Evolutionary conservation across 1,140 invertebrate species (phyloP), one percentile per base, ranked within the genome.

Genomic region (Tetraneura akinire): DNA sequence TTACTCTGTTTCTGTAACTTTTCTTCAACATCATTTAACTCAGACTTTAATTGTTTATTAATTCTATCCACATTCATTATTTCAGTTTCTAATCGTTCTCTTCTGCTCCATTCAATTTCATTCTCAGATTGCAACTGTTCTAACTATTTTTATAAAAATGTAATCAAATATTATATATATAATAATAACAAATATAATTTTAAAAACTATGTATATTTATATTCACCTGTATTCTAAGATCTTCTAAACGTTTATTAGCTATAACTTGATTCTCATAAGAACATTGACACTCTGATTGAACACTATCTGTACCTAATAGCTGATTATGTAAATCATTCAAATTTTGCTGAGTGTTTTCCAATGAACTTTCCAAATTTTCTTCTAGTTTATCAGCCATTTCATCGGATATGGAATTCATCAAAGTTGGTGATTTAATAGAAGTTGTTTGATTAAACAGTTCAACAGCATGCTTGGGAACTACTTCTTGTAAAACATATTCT

Each of bases 41-140:
- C 94, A 21, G 89, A 89, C 13, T 92, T 89, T 51, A 97, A 85
- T 84, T 96, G 94, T 84, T 96, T 97, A 84, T 96, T 97, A 83
- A 97, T 94, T 55, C 95, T 88, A 83, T 97, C 92, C 71, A 97
- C 86, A n/a, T n/a, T n/a, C n/a, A n/a, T n/a, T n/a, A n/a, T n/a
- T n/a, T n/a, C n/a, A n/a, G n/a, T n/a, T n/a, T n/a, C n/a, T n/a
- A n/a, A n/a, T n/a, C n/a, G n/a, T n/a, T n/a, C n/a, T n/a, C n/a
- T n/a, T n/a, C n/a, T n/a, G n/a, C n/a, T n/a, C n/a, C n/a, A n/a
- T n/a, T n/a, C n/a, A n/a, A n/a, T n/a, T n/a, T n/a, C n/a, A n/a
- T n/a, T n/a, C n/a, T n/a, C n/a, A n/a, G n/a, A n/a, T n/a, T n/a
- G n/a, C n/a, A n/a, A n/a, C n/a, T n/a, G n/a, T n/a, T n/a, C n/a